Conservation (phyloP, 2,888 invertebrate genomes). For the Lathronympha strigana region DNA sequence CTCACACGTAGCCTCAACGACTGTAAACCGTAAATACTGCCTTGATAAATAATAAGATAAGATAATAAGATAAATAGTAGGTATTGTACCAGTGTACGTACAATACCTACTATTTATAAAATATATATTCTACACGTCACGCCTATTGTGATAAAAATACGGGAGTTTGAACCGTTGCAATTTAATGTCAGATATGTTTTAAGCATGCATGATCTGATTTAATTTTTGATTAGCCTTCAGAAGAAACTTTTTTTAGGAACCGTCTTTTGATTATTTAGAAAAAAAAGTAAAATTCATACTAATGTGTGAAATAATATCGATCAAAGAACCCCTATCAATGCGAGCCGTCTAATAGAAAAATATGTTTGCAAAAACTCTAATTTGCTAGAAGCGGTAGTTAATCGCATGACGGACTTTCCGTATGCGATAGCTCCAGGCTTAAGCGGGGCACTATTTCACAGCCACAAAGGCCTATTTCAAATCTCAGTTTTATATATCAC, state of each 20-base stretch:
- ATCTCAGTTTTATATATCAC: not conserved
- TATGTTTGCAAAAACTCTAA: constrained; percentile 46
- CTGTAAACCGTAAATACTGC: not conserved
- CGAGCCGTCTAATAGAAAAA: constrained; percentile 45
- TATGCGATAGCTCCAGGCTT: constrained; percentile 33
- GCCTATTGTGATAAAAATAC: too few species aligned
- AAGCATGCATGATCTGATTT: not conserved
- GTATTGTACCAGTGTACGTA: too few species aligned
- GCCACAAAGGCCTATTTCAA: not conserved
- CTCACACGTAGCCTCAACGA: not conserved
- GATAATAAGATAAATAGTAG: not conserved
- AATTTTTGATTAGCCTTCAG: not conserved
- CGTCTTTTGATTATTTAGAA: not conserved
- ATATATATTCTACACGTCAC: too few species aligned
- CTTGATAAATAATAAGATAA: not conserved
- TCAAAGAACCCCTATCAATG: constrained; percentile 29
- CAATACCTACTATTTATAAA: too few species aligned
- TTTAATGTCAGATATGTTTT: not conserved
- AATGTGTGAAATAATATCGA: not conserved
- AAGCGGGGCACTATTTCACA: constrained; percentile 28
- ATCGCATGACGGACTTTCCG: constrained; percentile 48
- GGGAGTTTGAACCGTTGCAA: too few species aligned
- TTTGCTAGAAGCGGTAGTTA: constrained; percentile 48
- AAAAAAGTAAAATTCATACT: not conserved
- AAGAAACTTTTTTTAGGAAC: not conserved